Percentiles rank a stretch among this genome's conserved stretches.
Conservation (phyloP, 2,888 invertebrate species). For the Epistrophe grossulariae region DNA sequence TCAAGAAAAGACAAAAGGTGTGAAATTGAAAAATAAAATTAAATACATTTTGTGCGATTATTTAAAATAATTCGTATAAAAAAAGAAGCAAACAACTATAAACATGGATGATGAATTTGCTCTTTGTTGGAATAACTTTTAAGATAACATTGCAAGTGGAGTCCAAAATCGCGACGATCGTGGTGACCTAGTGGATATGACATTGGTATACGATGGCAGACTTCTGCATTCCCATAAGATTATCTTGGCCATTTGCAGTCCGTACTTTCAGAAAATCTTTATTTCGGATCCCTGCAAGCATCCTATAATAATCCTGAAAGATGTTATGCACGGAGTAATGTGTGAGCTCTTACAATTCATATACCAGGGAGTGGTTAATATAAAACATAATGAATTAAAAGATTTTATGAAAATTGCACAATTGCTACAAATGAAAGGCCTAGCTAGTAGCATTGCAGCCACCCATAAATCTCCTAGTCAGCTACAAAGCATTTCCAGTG, state of each 20-base stretch:
- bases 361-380: constrained; percentile 86
- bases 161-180: constrained; percentile 84
- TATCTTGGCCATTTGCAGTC: constrained; percentile 85
- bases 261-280: constrained; percentile 85
- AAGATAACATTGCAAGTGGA: constrained; percentile 84
- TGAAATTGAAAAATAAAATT: constrained; percentile 34
- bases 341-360: constrained; percentile 86
- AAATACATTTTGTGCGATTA: constrained; percentile 37
- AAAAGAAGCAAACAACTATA: neutral
- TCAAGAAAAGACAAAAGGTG: constrained; percentile 54
- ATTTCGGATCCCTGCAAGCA: constrained; percentile 84
- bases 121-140: constrained; percentile 84
- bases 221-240: constrained; percentile 85
- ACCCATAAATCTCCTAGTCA: constrained; percentile 80
- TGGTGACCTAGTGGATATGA: constrained; percentile 85
- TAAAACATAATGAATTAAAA: constrained; percentile 84
- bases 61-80: constrained; percentile 40
- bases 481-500: constrained; percentile 64
- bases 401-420: constrained; percentile 84
- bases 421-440: constrained; percentile 84
- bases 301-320: constrained; percentile 85
- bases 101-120: constrained; percentile 84
- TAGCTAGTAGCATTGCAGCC: constrained; percentile 82
- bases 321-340: constrained; percentile 85
- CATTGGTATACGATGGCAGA: constrained; percentile 85